A percentile compares a stretch with the other conserved stretches of the same genome.
Conservation (phyloP, 2,797 vertebrate genomes). For the Cheirogaleus major region DNA sequence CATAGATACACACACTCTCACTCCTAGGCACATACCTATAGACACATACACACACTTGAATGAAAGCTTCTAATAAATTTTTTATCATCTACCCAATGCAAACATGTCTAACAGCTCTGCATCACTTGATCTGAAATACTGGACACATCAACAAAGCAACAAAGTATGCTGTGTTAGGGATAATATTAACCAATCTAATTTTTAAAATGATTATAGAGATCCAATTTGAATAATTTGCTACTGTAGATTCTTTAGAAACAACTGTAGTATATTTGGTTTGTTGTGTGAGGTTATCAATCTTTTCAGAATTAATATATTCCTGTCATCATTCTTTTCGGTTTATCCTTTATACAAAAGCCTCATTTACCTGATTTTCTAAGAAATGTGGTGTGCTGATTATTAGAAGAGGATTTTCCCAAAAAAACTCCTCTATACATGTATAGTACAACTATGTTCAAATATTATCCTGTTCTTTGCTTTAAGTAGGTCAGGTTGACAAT, state of each 20-base stretch:
- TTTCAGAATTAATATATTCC: not conserved
- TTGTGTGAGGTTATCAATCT: not conserved
- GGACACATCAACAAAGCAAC: not conserved
- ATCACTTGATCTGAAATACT: not conserved
- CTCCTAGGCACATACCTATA: not conserved
- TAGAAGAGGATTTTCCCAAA: not conserved
- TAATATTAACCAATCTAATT: not conserved
- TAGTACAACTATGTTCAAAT: not conserved
- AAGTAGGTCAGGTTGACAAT: not conserved
- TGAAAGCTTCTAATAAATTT: not conserved
- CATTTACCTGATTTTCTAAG: not conserved
- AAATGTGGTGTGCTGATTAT: not conserved
- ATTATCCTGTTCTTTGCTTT: not conserved
- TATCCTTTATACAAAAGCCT: not conserved
- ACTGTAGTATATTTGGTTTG: not conserved
- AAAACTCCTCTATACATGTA: not conserved
- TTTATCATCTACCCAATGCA: not conserved
- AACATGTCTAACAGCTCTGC: not conserved
- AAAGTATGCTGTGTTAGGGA: not conserved
- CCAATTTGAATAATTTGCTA: not conserved
- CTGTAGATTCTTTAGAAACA: not conserved
- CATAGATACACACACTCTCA: not conserved
- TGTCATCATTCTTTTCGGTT: conserved; percentile 15
- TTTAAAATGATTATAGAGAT: not conserved
- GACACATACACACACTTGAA: not conserved